Conservation (phyloP, 2,888 invertebrate species). For the Eristalis pertinax region DNA sequence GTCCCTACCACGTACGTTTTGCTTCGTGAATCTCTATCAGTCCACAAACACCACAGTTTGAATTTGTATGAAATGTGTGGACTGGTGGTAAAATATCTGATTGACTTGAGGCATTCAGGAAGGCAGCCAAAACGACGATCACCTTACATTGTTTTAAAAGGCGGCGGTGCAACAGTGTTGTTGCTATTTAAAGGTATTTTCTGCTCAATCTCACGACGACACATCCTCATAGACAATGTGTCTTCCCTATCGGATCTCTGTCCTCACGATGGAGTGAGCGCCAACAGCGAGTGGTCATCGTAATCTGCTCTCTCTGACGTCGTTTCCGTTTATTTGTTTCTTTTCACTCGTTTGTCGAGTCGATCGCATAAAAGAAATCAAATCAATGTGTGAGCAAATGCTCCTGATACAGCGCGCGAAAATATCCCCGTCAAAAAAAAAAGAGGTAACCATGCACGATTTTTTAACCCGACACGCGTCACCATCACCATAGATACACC, state of each 20-base stretch:
- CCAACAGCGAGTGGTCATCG: neutral
- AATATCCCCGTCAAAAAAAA: slow-evolving; percentile 21
- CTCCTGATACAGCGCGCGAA: slow-evolving; percentile 44
- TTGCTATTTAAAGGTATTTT: neutral
- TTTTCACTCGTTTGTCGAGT: slow-evolving; percentile 26
- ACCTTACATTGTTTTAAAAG: neutral
- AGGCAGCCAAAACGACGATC: neutral
- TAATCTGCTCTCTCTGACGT: slow-evolving; percentile 29
- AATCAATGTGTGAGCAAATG: slow-evolving; percentile 36
- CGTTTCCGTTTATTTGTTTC: slow-evolving; percentile 36
- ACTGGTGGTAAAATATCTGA: neutral
- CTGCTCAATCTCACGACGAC: neutral
- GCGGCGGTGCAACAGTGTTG: too few species aligned
- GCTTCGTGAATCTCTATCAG: neutral
- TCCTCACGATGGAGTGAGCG: neutral
- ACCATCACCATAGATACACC: slow-evolving; percentile 46
- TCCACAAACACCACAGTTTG: neutral
- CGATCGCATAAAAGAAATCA: slow-evolving; percentile 24
- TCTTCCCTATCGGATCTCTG: neutral
- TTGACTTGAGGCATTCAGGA: neutral
- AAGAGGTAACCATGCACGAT: slow-evolving; percentile 47
- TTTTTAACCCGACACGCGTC: slow-evolving; percentile 29
- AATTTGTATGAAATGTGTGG: neutral
- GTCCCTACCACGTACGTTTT: slow-evolving; percentile 25
- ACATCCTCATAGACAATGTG: neutral